phyloP scores from a whole-genome alignment of 2,797 vertebrate genomes.

The Pelochelys cantorii region DNA sequence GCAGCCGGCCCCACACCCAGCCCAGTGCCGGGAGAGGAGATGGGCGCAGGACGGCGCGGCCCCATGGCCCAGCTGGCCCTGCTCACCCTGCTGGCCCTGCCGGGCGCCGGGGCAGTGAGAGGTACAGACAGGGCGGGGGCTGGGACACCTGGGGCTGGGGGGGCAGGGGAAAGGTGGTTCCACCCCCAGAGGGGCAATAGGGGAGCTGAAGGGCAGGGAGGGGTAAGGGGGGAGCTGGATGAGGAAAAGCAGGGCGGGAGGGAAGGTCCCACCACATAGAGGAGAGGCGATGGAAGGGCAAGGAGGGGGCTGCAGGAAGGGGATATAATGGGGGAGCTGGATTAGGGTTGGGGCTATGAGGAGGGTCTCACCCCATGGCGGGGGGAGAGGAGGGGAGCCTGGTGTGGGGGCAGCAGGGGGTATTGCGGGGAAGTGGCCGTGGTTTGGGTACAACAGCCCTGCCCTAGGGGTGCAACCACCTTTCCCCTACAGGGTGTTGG shows the following conservation, averaged over 20 bases:
- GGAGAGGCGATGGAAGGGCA: too few relatives aligned
- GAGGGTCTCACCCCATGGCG: rapidly evolving
- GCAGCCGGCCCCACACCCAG: rapidly evolving
- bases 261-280: too few relatives aligned
- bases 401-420: too few relatives aligned
- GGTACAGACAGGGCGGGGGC: not conserved
- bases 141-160: not conserved
- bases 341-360: not conserved
- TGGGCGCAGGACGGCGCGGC: not conserved
- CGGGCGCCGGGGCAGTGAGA: not conserved
- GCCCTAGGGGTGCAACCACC: too few relatives aligned
- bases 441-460: too few relatives aligned
- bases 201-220: not conserved
- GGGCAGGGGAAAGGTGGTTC: too few relatives aligned
- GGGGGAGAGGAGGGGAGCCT: not conserved
- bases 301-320: too few relatives aligned
- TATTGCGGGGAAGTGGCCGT: too few relatives aligned
- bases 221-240: not conserved
- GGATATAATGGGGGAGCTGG: too few relatives aligned
- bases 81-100: too few relatives aligned
- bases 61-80: not conserved
- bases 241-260: too few relatives aligned
- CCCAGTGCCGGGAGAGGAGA: not conserved
- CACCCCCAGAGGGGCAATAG: not conserved
- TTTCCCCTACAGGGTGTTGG: too few relatives aligned